phyloP scores from a whole-genome alignment of 2,113 vertebrate species.

The Malurus elegans region DNA sequence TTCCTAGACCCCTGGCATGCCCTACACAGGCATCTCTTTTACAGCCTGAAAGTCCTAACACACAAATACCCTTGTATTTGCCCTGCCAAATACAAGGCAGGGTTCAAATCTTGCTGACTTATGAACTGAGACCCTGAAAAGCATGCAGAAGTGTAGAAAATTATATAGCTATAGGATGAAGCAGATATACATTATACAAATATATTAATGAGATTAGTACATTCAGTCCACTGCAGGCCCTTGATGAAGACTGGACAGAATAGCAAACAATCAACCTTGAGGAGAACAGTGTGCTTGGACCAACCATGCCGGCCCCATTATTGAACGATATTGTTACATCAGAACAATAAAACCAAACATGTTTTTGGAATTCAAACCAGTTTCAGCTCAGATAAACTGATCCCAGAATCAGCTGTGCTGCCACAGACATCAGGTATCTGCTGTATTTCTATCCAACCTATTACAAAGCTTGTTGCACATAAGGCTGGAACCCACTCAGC shows the following conservation, averaged over 20 bases:
- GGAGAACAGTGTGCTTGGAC: background rate
- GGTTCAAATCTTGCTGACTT: background rate
- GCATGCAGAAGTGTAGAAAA: background rate
- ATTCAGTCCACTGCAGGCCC: background rate
- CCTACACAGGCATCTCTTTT: background rate
- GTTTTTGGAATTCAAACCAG: background rate
- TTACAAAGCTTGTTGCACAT: background rate
- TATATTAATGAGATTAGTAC: background rate
- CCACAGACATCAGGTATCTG: background rate
- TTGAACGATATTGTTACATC: background rate
- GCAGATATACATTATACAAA: background rate
- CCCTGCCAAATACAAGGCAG: background rate
- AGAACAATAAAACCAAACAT: background rate
- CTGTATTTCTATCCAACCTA: background rate
- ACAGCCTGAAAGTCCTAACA: background rate
- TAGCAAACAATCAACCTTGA: background rate
- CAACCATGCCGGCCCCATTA: background rate
- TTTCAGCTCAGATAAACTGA: conserved; percentile 3
- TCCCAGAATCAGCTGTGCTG: background rate
- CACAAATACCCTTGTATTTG: too few relatives aligned
- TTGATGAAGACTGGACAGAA: background rate
- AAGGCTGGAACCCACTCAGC: background rate
- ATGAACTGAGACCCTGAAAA: background rate
- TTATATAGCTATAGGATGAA: background rate
- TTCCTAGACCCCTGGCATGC: background rate